Evolutionary conservation across 1,140 invertebrate species (phyloP).

Genomic region (Maconellicoccus hirsutus): DNA sequence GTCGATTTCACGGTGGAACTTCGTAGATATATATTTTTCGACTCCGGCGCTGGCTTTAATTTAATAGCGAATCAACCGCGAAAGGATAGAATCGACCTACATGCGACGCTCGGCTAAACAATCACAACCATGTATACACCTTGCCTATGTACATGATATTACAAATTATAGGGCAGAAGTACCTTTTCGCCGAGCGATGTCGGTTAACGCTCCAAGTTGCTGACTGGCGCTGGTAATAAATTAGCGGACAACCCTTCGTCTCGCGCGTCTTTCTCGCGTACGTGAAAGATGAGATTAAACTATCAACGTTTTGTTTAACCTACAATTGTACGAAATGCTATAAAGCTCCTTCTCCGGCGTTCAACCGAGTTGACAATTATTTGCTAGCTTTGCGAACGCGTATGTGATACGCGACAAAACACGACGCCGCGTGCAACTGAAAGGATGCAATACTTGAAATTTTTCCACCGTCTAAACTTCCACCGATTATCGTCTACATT

Average conservation of each 20-base stretch:
- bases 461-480: no score
- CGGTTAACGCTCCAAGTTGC: not conserved
- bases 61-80: not conserved
- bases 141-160: not conserved
- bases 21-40: not conserved
- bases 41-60: not conserved
- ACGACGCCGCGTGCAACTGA: no score
- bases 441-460: no score
- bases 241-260: not conserved
- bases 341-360: no score
- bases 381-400: no score
- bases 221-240: slow-evolving; percentile 7
- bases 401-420: no score
- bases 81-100: not conserved
- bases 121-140: not conserved
- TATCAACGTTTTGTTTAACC: slow-evolving; percentile 9
- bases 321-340: not conserved
- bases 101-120: not conserved
- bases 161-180: slow-evolving; percentile 2
- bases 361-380: no score
- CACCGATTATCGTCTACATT: no score
- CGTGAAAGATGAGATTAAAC: not conserved
- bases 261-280: not conserved
- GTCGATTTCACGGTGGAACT: not conserved
- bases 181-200: not conserved